Percentiles rank a stretch among this genome's conserved stretches.
Conservation (phyloP, 1,140 invertebrate species). For the Tigriopus japonicus region DNA sequence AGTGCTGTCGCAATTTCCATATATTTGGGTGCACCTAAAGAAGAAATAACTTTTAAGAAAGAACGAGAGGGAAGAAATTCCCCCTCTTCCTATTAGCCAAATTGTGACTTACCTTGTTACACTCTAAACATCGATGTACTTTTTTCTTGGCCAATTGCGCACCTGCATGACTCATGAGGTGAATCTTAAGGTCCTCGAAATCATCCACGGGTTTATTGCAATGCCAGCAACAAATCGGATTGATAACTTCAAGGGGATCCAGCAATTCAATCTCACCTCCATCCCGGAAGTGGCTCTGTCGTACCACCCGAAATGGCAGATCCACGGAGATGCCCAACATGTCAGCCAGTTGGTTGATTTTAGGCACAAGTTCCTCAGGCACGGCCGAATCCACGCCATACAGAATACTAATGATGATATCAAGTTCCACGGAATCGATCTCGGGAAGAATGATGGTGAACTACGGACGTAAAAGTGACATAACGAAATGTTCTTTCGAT, state of each 20-base stretch:
- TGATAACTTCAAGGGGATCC: no score
- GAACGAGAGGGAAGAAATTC: not conserved
- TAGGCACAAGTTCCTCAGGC: not conserved
- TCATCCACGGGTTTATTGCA: not conserved
- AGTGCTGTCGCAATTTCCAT: constrained; percentile 5
- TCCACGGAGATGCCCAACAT: not conserved
- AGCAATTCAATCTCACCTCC: no score
- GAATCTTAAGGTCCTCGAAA: not conserved
- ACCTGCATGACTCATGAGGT: not conserved
- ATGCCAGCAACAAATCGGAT: constrained; percentile 8
- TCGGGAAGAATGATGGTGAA: not conserved
- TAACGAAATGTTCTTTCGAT: no score
- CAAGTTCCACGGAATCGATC: not conserved
- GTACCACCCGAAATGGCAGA: no score
- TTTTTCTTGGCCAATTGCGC: not conserved
- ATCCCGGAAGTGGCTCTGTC: no score
- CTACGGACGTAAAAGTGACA: no score
- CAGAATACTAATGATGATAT: not conserved
- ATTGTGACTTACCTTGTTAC: constrained; percentile 9
- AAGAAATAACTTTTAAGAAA: not conserved
- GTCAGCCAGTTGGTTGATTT: not conserved
- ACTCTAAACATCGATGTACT: not conserved
- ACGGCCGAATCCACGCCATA: not conserved
- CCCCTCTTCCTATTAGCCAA: no score
- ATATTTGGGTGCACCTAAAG: not conserved